These are phyloP conservation scores for Lagopus muta DNA, from an alignment of 2,113 vertebrate genomes.

Conservation along the genomic window DNA sequence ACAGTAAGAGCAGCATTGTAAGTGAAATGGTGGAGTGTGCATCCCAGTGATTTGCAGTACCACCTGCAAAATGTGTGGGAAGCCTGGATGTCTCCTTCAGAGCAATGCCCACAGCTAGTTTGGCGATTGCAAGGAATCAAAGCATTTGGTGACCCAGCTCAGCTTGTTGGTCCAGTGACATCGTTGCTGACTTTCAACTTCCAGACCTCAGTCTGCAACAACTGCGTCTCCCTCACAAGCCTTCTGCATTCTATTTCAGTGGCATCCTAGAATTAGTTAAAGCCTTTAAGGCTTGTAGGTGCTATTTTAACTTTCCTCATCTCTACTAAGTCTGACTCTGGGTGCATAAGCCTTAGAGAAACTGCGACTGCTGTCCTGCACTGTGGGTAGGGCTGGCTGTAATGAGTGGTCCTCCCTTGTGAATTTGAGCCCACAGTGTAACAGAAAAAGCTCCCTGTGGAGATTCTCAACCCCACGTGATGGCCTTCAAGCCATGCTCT, in stretches of 20 bases:
- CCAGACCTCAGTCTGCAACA: fast-evolving
- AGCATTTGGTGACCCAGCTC: fast-evolving
- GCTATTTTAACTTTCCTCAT: not conserved
- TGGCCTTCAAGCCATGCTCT: not conserved
- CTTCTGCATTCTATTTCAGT: not conserved
- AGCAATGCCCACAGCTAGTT: not conserved
- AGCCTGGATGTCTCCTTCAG: not conserved
- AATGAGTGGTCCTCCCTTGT: fast-evolving
- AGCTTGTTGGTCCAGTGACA: not conserved
- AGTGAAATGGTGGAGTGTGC: not conserved
- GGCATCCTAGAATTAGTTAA: not conserved
- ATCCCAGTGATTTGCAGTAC: not conserved
- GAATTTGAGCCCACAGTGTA: not conserved
- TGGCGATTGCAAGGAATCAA: not conserved
- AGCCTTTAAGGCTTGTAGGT: not conserved
- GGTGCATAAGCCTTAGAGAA: not conserved
- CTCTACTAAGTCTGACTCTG: not conserved
- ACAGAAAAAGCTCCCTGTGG: not conserved
- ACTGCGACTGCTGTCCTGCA: not conserved
- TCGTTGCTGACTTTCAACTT: not conserved
- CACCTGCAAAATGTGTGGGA: not conserved
- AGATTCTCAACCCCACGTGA: not conserved
- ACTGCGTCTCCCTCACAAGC: not conserved
- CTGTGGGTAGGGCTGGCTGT: not conserved
- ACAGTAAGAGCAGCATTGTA: not conserved